Conservation (phyloP, 1,140 invertebrate genomes). For the Hycleus phaleratus region DNA sequence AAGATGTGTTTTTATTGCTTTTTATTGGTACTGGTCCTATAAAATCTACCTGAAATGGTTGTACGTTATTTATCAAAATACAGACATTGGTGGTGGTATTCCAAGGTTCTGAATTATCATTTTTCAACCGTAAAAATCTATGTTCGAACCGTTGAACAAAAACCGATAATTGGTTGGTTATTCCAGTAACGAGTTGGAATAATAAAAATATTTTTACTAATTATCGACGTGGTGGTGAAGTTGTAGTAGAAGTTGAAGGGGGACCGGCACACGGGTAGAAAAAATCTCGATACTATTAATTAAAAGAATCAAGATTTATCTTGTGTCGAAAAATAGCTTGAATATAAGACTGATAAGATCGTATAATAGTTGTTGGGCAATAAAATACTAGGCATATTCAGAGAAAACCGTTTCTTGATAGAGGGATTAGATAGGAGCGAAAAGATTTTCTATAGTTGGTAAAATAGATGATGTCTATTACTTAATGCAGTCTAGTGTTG, state of each 20-base stretch:
- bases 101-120: constrained; percentile 30
- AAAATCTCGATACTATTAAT: constrained; percentile 24
- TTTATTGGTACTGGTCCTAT: constrained; percentile 24
- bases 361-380: constrained; percentile 10
- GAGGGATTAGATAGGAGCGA: constrained; percentile 24
- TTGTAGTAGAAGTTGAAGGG: no score
- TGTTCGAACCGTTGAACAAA: not conserved
- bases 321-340: constrained; percentile 30
- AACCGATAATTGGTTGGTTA: no score
- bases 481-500: constrained; percentile 14
- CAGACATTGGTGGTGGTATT: constrained; percentile 19
- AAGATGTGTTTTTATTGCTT: constrained; percentile 8
- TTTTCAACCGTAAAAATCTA: constrained; percentile 23
- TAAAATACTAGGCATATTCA: constrained; percentile 35
- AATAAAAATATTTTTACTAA: no score
- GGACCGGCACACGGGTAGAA: no score
- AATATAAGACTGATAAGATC: constrained; percentile 30
- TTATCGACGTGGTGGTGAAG: no score
- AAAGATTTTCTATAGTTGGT: constrained; percentile 22
- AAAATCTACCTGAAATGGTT: constrained; percentile 27
- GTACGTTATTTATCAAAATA: constrained; percentile 31
- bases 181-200: no score
- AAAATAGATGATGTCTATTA: constrained; percentile 29
- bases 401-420: constrained; percentile 23
- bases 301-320: constrained; percentile 33